These are phyloP conservation scores for Poeciliopsis turrubarensis DNA, from an alignment of 2,113 vertebrate genomes.

Conservation along the genomic window DNA sequence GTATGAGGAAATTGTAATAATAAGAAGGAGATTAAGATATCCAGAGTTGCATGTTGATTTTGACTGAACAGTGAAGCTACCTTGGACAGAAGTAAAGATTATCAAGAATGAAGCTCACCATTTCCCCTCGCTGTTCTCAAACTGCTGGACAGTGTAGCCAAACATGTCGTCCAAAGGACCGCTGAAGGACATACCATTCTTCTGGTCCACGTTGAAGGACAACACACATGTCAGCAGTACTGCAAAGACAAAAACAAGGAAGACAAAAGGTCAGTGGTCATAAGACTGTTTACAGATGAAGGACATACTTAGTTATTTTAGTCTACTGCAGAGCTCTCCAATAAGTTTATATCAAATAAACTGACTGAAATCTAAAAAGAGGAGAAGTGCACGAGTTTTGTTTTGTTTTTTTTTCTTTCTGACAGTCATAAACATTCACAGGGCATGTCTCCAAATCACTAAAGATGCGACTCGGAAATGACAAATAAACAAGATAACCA, in stretches of 20 bases:
- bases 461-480: not conserved
- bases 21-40: not conserved
- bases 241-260: constrained; percentile 51
- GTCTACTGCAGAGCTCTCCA: not conserved
- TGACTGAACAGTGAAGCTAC: not conserved
- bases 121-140: constrained; percentile 96
- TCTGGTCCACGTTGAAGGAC: constrained; percentile 94
- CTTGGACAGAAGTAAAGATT: not conserved
- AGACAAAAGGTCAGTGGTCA: not conserved
- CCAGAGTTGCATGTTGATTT: not conserved
- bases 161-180: constrained; percentile 96
- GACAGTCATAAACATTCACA: constrained; percentile 8
- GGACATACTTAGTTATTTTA: not conserved
- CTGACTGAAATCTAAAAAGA: constrained; percentile 21
- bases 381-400: not conserved
- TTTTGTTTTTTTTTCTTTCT: not conserved
- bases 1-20: not conserved
- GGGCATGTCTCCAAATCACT: constrained; percentile 29
- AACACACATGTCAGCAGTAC: constrained; percentile 75
- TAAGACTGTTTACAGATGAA: not conserved
- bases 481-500: constrained; percentile 29
- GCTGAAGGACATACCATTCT: constrained; percentile 89
- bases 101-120: constrained; percentile 83
- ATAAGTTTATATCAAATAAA: constrained; percentile 9
- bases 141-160: constrained; percentile 95